These are phyloP conservation scores for Oncorhynchus mykiss DNA, from an alignment of 2,113 vertebrate genomes.

Conservation along the genomic window DNA sequence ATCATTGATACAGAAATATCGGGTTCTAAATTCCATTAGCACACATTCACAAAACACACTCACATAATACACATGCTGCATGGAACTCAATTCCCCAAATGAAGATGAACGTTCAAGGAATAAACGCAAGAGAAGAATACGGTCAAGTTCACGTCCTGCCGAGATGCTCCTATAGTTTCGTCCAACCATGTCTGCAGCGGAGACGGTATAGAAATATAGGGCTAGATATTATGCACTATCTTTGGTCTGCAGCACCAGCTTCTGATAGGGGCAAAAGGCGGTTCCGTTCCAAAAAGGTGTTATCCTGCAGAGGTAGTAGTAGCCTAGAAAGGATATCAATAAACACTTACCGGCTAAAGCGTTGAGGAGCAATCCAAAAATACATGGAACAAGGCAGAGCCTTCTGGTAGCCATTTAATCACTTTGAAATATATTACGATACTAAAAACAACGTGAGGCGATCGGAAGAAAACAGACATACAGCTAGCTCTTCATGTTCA, in stretches of 20 bases:
- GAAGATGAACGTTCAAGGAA: background rate
- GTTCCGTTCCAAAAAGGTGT: background rate
- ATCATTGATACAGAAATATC: background rate
- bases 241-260: background rate
- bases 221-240: no score
- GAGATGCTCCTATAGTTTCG: constrained; percentile 14
- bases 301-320: background rate
- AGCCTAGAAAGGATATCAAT: constrained; percentile 5
- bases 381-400: constrained; percentile 62
- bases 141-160: constrained; percentile 49
- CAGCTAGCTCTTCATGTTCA: constrained; percentile 56
- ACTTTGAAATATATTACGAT: constrained; percentile 53
- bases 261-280: constrained; percentile 15
- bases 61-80: background rate
- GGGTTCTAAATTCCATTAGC: background rate
- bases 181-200: background rate
- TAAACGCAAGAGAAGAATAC: constrained; percentile 6
- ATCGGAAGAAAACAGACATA: constrained; percentile 28
- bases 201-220: no score
- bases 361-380: constrained; percentile 69
- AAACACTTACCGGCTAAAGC: constrained; percentile 72
- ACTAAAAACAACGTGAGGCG: constrained; percentile 56
- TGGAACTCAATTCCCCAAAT: background rate
- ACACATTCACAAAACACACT: background rate
- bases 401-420: constrained; percentile 75